Base-by-base conservation (phyloP, 2,113 vertebrate genomes). In the Nothobranchius kuhntae region DNA sequence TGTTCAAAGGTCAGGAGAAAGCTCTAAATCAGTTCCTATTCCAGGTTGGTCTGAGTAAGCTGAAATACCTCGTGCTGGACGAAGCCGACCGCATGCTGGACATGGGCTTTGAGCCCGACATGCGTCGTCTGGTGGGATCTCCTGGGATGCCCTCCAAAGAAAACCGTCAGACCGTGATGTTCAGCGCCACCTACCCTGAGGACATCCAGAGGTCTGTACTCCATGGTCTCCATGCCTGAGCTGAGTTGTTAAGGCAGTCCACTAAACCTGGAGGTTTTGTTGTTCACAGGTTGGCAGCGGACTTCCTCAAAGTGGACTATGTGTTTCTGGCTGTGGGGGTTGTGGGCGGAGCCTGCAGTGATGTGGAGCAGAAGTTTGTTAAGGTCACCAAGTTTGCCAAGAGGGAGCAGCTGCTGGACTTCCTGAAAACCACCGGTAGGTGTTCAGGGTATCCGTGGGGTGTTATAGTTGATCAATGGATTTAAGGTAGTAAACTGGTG, bases 61-160 rank as follows among this genome's bases (percentile, higher is more conserved):
- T 99, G 71, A 93, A 90, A 0, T 97, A 95, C 13, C 74, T 99
- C 75, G 95, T 99, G 53, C 78, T 99, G 73, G 98, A 99, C 78
- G 98, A 99, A 90, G 98, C 97, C 0, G 98, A 99, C 80, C 91
- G 95, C 11, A 99, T 99, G 98, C 75, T 99, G 84, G 97, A 98
- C 77, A 98, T 99, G 98, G 97, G 97, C 1, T 99, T 99, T 88
- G 94, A 94, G 36, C 91, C 91, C 1, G 94, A 94, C 24, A 95
- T 99, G 92, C 94, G 92, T 30, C 94, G 91, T 30, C 74, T 99
- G 71, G 86, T 98, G 59, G 89, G 82, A 60, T 92, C 86, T 12
- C 92, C 94, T 10, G 93, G 91, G n/a, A 96, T 99, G 94, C 95
- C 96, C 1, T 3, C 91, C 8, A 98, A 94, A 83, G 94, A 96